A percentile compares a stretch with the other conserved stretches of the same genome.
These are phyloP conservation scores for Teinopalpus imperialis DNA, from an alignment of 2,888 invertebrate species.

Conservation along the genomic window DNA sequence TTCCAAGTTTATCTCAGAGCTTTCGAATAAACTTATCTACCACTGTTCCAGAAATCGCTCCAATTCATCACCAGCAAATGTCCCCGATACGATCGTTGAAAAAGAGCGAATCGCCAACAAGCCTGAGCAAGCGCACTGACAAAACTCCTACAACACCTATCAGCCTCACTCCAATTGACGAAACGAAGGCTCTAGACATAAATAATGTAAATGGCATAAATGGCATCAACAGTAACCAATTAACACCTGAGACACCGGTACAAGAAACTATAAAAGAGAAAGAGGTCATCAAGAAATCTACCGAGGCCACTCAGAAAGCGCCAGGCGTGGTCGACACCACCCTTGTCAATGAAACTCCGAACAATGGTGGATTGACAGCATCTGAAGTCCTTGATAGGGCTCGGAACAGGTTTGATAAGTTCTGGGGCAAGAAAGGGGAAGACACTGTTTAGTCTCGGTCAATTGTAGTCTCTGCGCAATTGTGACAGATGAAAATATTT, in stretches of 20 bases:
- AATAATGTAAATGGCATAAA: constrained; percentile 63
- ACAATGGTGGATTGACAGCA: constrained; percentile 80
- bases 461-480: constrained; percentile 42
- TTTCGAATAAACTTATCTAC: constrained; percentile 33
- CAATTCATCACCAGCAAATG: constrained; percentile 79
- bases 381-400: constrained; percentile 91
- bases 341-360: constrained; percentile 67
- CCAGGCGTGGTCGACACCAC: constrained; percentile 82
- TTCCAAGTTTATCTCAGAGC: constrained; percentile 14
- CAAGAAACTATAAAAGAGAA: constrained; percentile 58
- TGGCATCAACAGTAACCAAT: constrained; percentile 58
- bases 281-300: constrained; percentile 71
- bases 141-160: constrained; percentile 77
- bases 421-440: constrained; percentile 89
- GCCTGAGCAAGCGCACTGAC: constrained; percentile 73
- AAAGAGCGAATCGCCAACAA: constrained; percentile 76
- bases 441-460: constrained; percentile 71
- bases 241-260: constrained; percentile 68
- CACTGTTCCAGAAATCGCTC: constrained; percentile 74
- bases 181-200: constrained; percentile 72
- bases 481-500: constrained; percentile 38
- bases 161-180: constrained; percentile 76
- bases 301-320: constrained; percentile 74
- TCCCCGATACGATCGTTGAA: constrained; percentile 76
- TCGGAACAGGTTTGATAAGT: constrained; percentile 91